A percentile compares a stretch with the other conserved stretches of the same genome.
Evolutionary conservation across 2,113 vertebrate species (phyloP).

Genomic region (Neofelis nebulosa): DNA sequence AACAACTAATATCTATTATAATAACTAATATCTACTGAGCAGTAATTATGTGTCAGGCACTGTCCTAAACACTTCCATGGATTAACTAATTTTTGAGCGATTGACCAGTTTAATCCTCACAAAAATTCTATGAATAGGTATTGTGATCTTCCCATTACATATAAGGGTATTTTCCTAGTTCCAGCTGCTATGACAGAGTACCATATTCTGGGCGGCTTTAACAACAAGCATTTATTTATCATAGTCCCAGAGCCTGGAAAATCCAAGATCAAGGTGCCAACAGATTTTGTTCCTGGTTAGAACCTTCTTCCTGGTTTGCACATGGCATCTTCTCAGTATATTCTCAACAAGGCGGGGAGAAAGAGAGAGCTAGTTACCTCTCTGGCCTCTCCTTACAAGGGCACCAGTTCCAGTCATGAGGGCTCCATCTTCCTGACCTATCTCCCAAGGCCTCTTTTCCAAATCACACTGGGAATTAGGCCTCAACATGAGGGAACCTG

Average conservation of each 20-base stretch:
- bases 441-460: background rate
- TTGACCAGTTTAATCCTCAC: background rate
- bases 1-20: too few species aligned
- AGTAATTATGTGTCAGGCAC: background rate
- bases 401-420: background rate
- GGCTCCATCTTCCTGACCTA: background rate
- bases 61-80: background rate
- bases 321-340: background rate
- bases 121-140: background rate
- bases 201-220: background rate
- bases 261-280: background rate
- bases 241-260: too few species aligned
- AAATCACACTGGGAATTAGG: background rate
- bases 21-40: background rate
- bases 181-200: background rate
- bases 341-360: background rate
- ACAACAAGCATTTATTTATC: background rate
- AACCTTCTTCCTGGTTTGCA: background rate
- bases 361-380: background rate
- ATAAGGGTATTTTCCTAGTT: background rate
- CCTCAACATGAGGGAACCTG: background rate
- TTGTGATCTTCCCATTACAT: background rate
- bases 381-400: background rate
- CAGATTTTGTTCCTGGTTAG: background rate
- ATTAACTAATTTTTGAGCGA: background rate